These are phyloP conservation scores for Orthochromis indermauri DNA, from an alignment of 2,113 vertebrate genomes.

Conservation along the genomic window DNA sequence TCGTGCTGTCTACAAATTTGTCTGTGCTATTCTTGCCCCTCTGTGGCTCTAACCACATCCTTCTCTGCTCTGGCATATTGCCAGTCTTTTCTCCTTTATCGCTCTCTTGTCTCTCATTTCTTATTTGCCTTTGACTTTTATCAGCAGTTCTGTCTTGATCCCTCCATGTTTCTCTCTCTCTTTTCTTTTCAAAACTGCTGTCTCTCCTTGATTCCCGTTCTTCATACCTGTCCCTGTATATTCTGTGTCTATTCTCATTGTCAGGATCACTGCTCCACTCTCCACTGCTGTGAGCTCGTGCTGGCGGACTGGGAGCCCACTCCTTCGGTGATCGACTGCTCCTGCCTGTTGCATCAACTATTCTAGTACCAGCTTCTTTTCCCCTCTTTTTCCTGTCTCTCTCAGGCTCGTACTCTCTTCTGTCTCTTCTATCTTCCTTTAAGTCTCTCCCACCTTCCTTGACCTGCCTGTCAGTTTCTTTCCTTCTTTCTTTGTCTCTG, in stretches of 20 bases:
- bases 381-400: background rate
- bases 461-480: background rate
- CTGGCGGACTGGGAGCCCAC: background rate
- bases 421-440: slow-evolving; percentile 6
- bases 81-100: background rate
- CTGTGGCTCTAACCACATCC: slow-evolving; percentile 70
- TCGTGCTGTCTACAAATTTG: slow-evolving; percentile 20
- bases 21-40: slow-evolving; percentile 30
- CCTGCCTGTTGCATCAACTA: background rate
- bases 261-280: slow-evolving; percentile 51
- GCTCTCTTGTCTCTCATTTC: background rate
- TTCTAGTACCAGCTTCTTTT: background rate
- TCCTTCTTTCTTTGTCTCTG: background rate
- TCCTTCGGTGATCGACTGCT: background rate
- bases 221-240: background rate
- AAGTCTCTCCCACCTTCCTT: background rate
- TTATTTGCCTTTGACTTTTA: background rate
- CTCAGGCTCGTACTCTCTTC: background rate
- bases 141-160: background rate
- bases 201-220: slow-evolving; percentile 5
- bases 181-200: background rate
- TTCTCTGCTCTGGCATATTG: slow-evolving; percentile 5
- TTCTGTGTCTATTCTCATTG: background rate
- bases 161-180: background rate
- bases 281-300: slow-evolving; percentile 33